Evolutionary conservation across 2,113 vertebrate species (phyloP).

Genomic region (Ammodytes dubius): DNA sequence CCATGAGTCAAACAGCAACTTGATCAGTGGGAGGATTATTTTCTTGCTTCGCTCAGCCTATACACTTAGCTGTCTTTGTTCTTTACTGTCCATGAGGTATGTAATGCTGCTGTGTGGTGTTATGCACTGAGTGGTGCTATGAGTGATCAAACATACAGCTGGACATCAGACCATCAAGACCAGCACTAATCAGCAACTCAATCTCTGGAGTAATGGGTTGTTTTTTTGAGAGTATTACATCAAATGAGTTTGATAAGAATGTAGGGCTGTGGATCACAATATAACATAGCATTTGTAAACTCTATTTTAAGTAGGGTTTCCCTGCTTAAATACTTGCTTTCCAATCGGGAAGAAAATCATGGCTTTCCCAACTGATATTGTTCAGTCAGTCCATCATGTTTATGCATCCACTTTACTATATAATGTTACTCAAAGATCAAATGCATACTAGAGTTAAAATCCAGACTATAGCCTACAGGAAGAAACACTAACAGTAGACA

Average conservation of each 20-base stretch:
- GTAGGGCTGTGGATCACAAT: too few relatives aligned
- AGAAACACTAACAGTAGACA: constrained; percentile 1
- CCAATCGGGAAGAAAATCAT: neutral
- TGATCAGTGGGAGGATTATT: neutral
- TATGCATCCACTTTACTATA: neutral
- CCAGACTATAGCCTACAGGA: neutral
- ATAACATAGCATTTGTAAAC: too few relatives aligned
- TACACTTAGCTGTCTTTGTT: neutral
- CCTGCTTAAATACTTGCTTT: neutral
- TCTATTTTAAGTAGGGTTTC: neutral
- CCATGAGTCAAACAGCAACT: constrained; percentile 12
- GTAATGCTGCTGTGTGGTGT: neutral
- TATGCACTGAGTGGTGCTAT: too few relatives aligned
- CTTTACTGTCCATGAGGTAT: neutral
- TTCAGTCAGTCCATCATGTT: neutral
- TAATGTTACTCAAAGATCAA: neutral
- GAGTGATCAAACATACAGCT: too few relatives aligned
- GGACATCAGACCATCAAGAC: too few relatives aligned
- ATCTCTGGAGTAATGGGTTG: too few relatives aligned
- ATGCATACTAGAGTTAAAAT: neutral
- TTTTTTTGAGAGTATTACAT: too few relatives aligned
- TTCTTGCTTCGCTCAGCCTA: neutral
- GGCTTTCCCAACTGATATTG: neutral
- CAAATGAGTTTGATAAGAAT: too few relatives aligned
- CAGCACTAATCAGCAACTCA: too few relatives aligned